Evolutionary conservation across 1,140 invertebrate species (phyloP), one percentile per base, ranked within the genome.

Genomic region (Muscidifurax raptorellus): DNA sequence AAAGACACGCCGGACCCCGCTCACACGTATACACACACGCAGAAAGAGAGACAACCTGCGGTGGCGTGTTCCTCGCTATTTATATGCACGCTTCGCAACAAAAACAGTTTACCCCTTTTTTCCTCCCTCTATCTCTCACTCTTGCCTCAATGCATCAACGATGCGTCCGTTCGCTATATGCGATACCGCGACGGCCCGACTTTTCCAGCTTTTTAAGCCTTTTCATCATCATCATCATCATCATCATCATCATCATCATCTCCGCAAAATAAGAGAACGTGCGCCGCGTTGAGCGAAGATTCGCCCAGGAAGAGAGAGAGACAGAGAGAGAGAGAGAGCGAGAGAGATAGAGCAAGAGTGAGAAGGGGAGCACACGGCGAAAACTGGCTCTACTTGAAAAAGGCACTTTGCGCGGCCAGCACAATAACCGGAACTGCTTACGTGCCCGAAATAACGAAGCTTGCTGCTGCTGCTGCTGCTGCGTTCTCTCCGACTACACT

Each of bases 401-500:
- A 90, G 90, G 89, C 88, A 92, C 91, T 91, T 92, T 92, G 88
- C 90, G 89, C 90, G 87, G 88, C 87, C 85, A 90, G 89, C 90
- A 92, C 92, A 92, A 92, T 92, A 92, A 92, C 91, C 89, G 89
- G 89, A 89, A 90, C 89, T 88, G 89, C 89, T 91, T 92, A 92
- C 91, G 91, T 92, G 91, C 90, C 89, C 88, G 89, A 91, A 92
- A 92, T 92, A 92, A 91, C 88, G 89, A 88, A 90, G 85, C 81
- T 59, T 22, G 78, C 82, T 1, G 27, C 47, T 69, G 13, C 52
- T n/a, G 6, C 32, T 40, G 66, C 67, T 78, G 85, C 27, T n/a
- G n/a, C 59, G 84, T 72, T 44, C 78, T 88, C 85, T 86, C 80
- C 66, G 27, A 13, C 66, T 22, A 22, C 40, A 69, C 78, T 82